Percentiles rank a stretch among this genome's conserved stretches.
These are phyloP conservation scores for Luidia sarsii DNA, from an alignment of 53 echinoderm and acorn worm species.

Conservation along the genomic window DNA sequence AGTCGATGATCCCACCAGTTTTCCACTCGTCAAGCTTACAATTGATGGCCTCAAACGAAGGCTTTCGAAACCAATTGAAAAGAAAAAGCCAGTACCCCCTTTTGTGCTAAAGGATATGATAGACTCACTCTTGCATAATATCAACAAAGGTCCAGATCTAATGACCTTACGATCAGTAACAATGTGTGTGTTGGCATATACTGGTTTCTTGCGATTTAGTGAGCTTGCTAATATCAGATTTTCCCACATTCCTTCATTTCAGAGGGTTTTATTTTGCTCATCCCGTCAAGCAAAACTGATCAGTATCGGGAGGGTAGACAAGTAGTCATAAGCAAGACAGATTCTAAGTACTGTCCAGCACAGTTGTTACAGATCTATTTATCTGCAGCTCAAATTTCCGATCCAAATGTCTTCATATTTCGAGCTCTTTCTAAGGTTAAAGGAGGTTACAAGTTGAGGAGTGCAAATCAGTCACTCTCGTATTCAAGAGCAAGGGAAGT, in stretches of 20 bases:
- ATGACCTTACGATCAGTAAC: too few species aligned
- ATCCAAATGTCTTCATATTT: neutral
- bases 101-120: too few species aligned
- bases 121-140: neutral
- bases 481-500: neutral
- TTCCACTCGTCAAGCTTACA: too few species aligned
- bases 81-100: constrained; percentile 24
- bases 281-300: constrained; percentile 13
- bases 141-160: too few species aligned
- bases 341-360: neutral
- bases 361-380: constrained; percentile 4
- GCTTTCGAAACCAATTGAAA: neutral
- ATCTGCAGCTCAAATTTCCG: too few species aligned
- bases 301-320: neutral
- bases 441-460: constrained; percentile 10
- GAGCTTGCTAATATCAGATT: neutral
- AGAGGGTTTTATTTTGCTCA: neutral
- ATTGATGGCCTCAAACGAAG: too few species aligned
- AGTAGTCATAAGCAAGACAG: neutral
- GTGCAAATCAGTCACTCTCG: neutral
- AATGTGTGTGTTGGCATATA: too few species aligned
- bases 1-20: too few species aligned
- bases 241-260: neutral
- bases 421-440: constrained; percentile 11
- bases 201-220: too few species aligned